These are phyloP conservation scores for Collichthys lucidus DNA, from an alignment of 2,113 vertebrate species.

Conservation along the genomic window DNA sequence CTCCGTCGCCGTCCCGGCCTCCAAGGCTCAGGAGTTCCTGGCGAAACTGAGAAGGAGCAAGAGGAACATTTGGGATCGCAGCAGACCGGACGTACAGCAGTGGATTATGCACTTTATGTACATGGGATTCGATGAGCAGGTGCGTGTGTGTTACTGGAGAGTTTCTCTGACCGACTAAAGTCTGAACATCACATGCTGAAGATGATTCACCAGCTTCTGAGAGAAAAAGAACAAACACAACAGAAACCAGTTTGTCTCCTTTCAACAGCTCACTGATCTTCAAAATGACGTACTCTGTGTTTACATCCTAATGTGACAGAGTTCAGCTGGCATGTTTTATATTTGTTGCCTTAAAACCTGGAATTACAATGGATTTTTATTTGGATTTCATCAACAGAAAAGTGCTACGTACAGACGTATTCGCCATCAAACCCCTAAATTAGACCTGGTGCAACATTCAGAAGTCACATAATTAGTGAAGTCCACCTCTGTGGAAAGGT, in stretches of 20 bases:
- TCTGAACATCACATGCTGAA: no score
- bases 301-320: not conserved
- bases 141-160: conserved; percentile 80
- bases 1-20: conserved; percentile 79
- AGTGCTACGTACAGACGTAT: no score
- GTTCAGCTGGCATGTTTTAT: no score
- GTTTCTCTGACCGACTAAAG: no score
- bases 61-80: conserved; percentile 93
- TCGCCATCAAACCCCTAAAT: no score
- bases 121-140: conserved; percentile 94
- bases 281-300: no score
- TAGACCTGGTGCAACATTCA: no score
- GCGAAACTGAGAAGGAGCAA: conserved; percentile 85
- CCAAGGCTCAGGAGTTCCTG: conserved; percentile 90
- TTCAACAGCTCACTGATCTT: not conserved
- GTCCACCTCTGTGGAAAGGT: no score
- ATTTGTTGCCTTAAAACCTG: no score
- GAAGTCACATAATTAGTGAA: no score
- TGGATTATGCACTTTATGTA: conserved; percentile 97
- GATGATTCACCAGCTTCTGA: not conserved
- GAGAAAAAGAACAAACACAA: not conserved
- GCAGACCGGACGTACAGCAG: conserved; percentile 91
- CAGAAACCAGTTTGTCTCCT: not conserved
- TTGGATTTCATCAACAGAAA: no score
- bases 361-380: no score